Evolutionary conservation across 2,797 vertebrate genomes (phyloP), one percentile per base, ranked within the genome.

Genomic region (Tenualosa thibaudeaui): DNA sequence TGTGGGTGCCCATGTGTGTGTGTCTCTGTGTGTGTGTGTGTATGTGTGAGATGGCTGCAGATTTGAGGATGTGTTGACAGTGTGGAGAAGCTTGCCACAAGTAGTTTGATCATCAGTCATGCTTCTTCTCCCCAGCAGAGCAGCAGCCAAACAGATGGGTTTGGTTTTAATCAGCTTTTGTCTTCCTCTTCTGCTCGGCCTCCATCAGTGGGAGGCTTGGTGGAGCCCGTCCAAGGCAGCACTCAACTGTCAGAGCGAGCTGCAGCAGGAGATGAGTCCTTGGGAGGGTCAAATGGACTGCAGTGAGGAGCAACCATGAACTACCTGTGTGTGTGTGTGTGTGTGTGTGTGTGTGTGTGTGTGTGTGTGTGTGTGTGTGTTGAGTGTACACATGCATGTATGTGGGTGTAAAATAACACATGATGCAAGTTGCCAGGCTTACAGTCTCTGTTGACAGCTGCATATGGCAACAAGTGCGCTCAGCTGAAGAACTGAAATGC

Each of bases 161-260:
- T 78, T 78, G 71, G 71, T 78, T 78, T 78, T 78, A 78, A 78
- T 78, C 71, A 78, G 71, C 71, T 78, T 78, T 78, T 78, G 71
- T 78, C 71, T 78, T 46, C 40, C 71, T 78, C 71, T 46, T 78
- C 40, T 5, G 15, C 37, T 22, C 37, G 43, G 31, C 17, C 37
- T 78, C 71, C 37, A 5, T 78, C 37, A 46, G 71, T 43, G 40
- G 71, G 71, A 46, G 40, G 71, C 37, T 17, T 46, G 71, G 6
- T 78, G 71, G 71, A 78, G 5, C 40, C 8, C 17, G 7, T 78
- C 71, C 71, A 78, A 46, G 71, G 71, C 71, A 46, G 71, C 17
- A 43, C 71, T 78, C 71, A 78, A 40, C 71, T 78, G 71, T 78
- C 71, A 46, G 71, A 78, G 71, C 37, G 19, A 46, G 40, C 40